Conservation (phyloP, 2,113 vertebrate genomes). For the Cebus imitator region DNA sequence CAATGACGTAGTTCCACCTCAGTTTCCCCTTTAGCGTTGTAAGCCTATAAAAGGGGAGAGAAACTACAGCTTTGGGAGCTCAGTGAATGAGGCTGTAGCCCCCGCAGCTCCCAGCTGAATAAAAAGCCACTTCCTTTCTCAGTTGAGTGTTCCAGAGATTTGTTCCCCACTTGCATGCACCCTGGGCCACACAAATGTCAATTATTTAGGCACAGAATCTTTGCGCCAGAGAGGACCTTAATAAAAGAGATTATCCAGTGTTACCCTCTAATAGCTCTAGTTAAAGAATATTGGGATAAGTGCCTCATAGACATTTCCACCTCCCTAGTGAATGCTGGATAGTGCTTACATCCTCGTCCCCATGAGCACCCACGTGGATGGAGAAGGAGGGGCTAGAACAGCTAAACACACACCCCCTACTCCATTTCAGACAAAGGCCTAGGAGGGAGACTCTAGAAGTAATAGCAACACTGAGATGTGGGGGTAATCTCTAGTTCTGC, state of each 20-base stretch:
- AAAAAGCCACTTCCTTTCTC: too few species aligned
- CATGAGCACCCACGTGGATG: too few species aligned
- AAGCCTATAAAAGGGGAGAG: too few species aligned
- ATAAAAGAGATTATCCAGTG: not conserved
- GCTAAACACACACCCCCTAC: not conserved
- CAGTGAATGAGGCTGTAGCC: too few species aligned
- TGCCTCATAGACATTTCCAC: not conserved
- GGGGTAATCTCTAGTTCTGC: not conserved
- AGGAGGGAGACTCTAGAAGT: not conserved
- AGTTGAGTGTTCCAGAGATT: too few species aligned
- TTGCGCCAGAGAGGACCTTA: not conserved
- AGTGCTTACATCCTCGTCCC: not conserved
- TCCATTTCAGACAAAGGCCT: not conserved
- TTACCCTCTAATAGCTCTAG: not conserved
- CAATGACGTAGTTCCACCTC: too few species aligned
- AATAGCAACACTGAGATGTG: not conserved
- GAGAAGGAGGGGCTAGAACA: not conserved
- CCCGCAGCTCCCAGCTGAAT: too few species aligned
- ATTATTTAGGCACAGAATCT: not conserved
- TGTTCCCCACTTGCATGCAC: not conserved
- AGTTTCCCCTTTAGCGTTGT: too few species aligned
- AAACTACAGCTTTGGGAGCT: too few species aligned
- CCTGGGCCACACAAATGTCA: fast-evolving
- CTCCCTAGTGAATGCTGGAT: not conserved
- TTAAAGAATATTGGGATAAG: not conserved